Percentiles rank a stretch among this genome's conserved stretches.
These are phyloP conservation scores for Dinothrombium tinctorium DNA, from an alignment of 1,140 invertebrate species.

Conservation along the genomic window DNA sequence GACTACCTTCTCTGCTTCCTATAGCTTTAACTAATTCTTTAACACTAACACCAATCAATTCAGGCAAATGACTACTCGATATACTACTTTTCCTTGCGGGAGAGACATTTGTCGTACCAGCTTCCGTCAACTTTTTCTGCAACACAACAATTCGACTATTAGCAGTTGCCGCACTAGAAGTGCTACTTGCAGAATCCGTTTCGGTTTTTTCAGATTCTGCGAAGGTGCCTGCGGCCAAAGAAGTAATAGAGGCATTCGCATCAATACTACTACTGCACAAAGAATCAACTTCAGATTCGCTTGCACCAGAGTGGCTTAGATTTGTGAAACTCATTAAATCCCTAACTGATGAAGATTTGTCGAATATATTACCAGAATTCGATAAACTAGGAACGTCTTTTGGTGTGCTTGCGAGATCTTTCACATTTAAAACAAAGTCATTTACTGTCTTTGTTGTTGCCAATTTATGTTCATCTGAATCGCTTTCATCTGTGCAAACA, in stretches of 20 bases:
- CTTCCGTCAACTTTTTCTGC: slow-evolving; percentile 1
- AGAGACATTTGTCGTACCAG: neutral
- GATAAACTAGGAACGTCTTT: too few species aligned
- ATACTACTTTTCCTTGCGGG: slow-evolving; percentile 1
- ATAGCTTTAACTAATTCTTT: slow-evolving; percentile 53
- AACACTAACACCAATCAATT: slow-evolving; percentile 45
- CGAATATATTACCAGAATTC: too few species aligned
- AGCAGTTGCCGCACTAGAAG: neutral
- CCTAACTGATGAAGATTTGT: slow-evolving; percentile 4
- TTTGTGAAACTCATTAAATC: slow-evolving; percentile 1
- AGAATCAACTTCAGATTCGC: neutral
- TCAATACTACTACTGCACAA: neutral
- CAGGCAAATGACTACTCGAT: slow-evolving; percentile 27
- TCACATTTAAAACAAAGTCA: too few species aligned
- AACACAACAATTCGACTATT: slow-evolving; percentile 9
- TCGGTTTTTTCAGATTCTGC: slow-evolving; percentile 12
- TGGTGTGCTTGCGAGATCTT: too few species aligned
- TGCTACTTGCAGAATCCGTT: slow-evolving; percentile 6
- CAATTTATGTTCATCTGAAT: too few species aligned
- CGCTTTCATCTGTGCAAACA: too few species aligned
- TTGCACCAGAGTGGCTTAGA: slow-evolving; percentile 10
- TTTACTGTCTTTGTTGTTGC: too few species aligned
- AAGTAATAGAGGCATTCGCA: slow-evolving; percentile 14
- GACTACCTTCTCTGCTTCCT: slow-evolving; percentile 36
- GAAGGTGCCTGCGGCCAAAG: slow-evolving; percentile 14